phyloP scores from a whole-genome alignment of 2,113 vertebrate genomes.

The Atlantisia rogersi region DNA sequence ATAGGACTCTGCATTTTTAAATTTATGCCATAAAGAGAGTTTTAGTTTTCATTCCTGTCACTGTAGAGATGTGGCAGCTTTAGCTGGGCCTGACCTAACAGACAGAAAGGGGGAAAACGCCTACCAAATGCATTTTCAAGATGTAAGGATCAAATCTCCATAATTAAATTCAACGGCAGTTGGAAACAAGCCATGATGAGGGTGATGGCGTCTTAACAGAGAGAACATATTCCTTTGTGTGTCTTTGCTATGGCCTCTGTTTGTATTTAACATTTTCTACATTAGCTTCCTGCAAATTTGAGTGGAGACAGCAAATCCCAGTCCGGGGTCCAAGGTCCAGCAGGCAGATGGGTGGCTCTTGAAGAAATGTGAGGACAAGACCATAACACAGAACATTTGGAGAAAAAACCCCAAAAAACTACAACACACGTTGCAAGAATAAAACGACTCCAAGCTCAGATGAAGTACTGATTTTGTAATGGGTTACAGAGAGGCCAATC shows the following conservation, averaged over 20 bases:
- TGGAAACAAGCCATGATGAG: neutral
- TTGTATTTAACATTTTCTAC: neutral
- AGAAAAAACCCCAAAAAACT: no score
- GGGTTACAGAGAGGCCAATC: neutral
- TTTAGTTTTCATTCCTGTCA: neutral
- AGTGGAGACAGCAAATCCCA: neutral
- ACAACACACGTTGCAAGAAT: neutral
- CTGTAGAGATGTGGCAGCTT: neutral
- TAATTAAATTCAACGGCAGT: neutral
- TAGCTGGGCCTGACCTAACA: neutral
- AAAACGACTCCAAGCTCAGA: neutral
- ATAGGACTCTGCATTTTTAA: neutral
- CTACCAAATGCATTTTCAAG: neutral
- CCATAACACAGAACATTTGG: neutral
- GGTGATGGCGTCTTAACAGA: neutral
- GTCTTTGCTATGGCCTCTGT: neutral
- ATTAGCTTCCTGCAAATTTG: neutral
- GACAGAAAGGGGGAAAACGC: neutral
- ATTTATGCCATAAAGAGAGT: neutral
- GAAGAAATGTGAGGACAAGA: neutral
- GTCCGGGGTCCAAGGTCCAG: neutral
- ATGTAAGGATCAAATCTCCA: neutral
- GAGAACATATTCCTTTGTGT: neutral
- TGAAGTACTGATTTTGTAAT: neutral
- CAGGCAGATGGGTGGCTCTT: neutral